These are phyloP conservation scores for Camponotus vicinus DNA, from an alignment of 1,140 invertebrate genomes.

Conservation along the genomic window DNA sequence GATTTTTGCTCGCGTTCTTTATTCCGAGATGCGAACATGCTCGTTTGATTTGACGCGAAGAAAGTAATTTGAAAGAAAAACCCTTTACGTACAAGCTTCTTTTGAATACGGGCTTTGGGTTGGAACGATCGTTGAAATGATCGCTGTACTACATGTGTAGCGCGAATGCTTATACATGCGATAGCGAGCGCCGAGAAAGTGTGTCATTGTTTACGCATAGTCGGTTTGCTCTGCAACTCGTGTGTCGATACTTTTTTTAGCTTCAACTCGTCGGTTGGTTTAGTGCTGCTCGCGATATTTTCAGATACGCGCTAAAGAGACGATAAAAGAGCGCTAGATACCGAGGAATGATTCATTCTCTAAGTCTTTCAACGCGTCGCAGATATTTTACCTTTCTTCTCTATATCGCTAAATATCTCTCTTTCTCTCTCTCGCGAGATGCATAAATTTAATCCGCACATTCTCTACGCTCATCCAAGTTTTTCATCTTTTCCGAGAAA, in stretches of 20 bases:
- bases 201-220: conserved; percentile 63
- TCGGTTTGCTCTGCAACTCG: conserved; percentile 52
- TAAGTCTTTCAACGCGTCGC: neutral
- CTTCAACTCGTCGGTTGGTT: conserved; percentile 40
- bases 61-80: neutral
- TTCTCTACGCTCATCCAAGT: neutral
- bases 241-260: conserved; percentile 46
- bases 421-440: neutral
- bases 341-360: conserved; percentile 25
- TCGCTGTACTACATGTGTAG: conserved; percentile 25
- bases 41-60: neutral
- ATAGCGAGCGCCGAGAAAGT: conserved; percentile 56
- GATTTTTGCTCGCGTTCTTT: neutral
- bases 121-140: conserved; percentile 9
- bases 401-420: neutral
- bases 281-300: conserved; percentile 44
- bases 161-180: conserved; percentile 3
- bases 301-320: conserved; percentile 40
- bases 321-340: conserved; percentile 47
- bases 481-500: neutral
- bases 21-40: neutral
- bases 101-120: conserved; percentile 37
- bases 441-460: neutral
- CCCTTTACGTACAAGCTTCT: conserved; percentile 30
- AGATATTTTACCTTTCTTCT: neutral